Evolutionary conservation across 2,888 invertebrate genomes (phyloP).

Genomic region (Lacanobia wlatinum): DNA sequence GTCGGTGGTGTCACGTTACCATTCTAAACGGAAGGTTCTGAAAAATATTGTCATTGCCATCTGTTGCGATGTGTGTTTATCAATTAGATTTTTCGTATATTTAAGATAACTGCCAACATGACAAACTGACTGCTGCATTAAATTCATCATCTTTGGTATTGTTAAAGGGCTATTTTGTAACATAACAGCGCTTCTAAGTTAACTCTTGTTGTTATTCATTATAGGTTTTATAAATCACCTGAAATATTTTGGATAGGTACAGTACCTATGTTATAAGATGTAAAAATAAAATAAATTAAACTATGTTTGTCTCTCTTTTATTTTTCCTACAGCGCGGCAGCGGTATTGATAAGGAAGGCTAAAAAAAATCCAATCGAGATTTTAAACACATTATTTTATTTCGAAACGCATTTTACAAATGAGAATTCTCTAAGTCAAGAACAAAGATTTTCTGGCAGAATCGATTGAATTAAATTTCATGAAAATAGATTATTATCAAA

Average conservation of each 20-base stretch:
- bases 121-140: constrained; percentile 80
- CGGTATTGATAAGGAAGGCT: neutral
- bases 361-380: neutral
- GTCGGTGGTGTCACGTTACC: constrained; percentile 90
- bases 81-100: constrained; percentile 58
- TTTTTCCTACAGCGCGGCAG: neutral
- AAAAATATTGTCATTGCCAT: constrained; percentile 58
- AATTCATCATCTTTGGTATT: constrained; percentile 45
- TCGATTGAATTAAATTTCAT: too few relatives aligned
- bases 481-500: too few relatives aligned
- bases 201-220: constrained; percentile 25
- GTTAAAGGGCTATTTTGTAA: constrained; percentile 48
- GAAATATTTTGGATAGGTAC: constrained; percentile 47
- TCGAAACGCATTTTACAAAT: too few relatives aligned
- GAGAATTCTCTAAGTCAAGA: too few relatives aligned
- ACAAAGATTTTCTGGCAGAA: too few relatives aligned
- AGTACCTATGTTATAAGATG: constrained; percentile 14
- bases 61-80: constrained; percentile 55
- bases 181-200: constrained; percentile 32
- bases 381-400: too few relatives aligned
- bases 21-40: constrained; percentile 72
- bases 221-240: constrained; percentile 36
- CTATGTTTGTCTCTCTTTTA: constrained; percentile 1
- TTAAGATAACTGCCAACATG: constrained; percentile 71
- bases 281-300: constrained; percentile 32